Evolutionary conservation across 2,888 invertebrate species (phyloP).

Genomic region (Dicranocentrus wangi): DNA sequence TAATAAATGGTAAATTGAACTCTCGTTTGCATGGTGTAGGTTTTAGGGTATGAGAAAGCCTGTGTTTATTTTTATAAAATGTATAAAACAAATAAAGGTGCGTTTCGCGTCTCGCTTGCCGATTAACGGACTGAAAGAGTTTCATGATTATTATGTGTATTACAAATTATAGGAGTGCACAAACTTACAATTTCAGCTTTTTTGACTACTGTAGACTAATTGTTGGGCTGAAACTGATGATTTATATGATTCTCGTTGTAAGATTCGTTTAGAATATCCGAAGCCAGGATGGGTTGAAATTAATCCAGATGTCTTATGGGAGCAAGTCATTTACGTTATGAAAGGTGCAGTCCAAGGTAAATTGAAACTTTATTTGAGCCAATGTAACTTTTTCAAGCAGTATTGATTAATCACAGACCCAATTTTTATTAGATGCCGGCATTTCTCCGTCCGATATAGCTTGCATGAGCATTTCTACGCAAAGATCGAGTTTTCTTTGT

Average conservation of each 20-base stretch:
- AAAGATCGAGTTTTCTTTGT: slow-evolving; percentile 86
- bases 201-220: too few species aligned
- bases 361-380: neutral
- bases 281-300: slow-evolving; percentile 89
- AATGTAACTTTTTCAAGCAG: neutral
- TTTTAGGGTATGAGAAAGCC: neutral
- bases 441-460: slow-evolving; percentile 81
- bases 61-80: neutral
- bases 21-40: too few species aligned
- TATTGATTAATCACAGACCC: too few species aligned
- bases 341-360: slow-evolving; percentile 82
- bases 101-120: too few species aligned
- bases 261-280: slow-evolving; percentile 88
- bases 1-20: too few species aligned
- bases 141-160: too few species aligned
- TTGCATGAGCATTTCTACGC: slow-evolving; percentile 88
- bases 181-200: too few species aligned
- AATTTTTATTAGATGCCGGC: slow-evolving; percentile 80
- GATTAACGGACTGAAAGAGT: too few species aligned
- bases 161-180: too few species aligned
- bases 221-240: too few species aligned
- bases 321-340: slow-evolving; percentile 81
- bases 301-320: slow-evolving; percentile 88
- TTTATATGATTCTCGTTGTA: neutral
- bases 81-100: too few species aligned